Percentiles rank a stretch among this genome's conserved stretches.
These are phyloP conservation scores for Albula glossodonta DNA, from an alignment of 2,113 vertebrate genomes.

Conservation along the genomic window DNA sequence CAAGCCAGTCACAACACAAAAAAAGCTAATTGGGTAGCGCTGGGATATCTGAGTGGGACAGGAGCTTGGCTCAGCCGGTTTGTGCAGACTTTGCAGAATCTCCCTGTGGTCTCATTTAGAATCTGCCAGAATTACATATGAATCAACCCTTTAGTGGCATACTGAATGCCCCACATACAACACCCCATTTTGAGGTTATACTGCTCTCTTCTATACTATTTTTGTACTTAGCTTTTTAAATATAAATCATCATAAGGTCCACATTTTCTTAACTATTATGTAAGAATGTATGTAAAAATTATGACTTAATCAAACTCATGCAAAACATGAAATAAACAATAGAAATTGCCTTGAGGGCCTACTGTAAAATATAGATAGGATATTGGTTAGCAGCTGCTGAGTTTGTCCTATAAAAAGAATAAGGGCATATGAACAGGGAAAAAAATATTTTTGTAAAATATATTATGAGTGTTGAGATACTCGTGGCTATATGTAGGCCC, in stretches of 20 bases:
- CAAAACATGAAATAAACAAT: too few species aligned
- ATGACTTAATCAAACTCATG: too few species aligned
- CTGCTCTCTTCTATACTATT: neutral
- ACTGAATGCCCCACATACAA: neutral
- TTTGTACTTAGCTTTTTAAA: neutral
- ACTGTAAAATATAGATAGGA: too few species aligned
- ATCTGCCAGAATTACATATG: slow-evolving; percentile 3
- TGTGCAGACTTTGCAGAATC: slow-evolving; percentile 21
- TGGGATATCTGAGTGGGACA: slow-evolving; percentile 12
- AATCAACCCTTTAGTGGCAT: slow-evolving; percentile 3
- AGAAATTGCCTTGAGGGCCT: too few species aligned
- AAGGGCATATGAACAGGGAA: neutral
- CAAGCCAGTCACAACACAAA: neutral
- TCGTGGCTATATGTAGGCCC: neutral
- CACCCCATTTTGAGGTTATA: neutral
- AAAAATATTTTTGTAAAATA: neutral
- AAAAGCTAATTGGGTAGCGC: neutral
- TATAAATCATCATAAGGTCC: neutral
- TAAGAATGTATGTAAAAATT: too few species aligned
- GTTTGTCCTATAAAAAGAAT: too few species aligned
- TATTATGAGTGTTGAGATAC: neutral
- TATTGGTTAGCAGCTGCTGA: too few species aligned
- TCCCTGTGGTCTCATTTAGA: neutral
- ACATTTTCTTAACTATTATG: neutral
- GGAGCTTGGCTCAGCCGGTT: neutral